Percentiles rank a stretch among this genome's conserved stretches.
phyloP scores from a whole-genome alignment of 1,140 invertebrate species.

The Triops cancriformis region DNA sequence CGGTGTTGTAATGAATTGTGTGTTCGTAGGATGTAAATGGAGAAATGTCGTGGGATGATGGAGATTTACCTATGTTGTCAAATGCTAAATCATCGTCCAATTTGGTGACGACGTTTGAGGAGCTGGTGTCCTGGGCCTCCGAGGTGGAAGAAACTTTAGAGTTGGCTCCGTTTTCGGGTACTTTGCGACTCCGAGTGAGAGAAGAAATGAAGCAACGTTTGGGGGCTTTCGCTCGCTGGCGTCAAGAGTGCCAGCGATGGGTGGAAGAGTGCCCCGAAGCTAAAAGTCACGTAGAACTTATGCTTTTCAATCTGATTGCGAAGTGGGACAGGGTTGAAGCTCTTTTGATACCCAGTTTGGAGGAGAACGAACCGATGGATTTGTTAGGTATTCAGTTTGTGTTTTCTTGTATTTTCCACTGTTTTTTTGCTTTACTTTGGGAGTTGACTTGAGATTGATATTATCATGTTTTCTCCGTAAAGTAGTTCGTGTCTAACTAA shows the following conservation, averaged over 20 bases:
- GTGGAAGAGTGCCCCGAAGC: not conserved
- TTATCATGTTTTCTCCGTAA: too few relatives aligned
- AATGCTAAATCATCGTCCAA: not conserved
- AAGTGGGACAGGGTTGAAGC: constrained; percentile 2
- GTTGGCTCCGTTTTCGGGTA: not conserved
- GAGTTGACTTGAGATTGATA: too few relatives aligned
- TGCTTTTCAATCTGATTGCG: not conserved
- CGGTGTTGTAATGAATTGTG: not conserved
- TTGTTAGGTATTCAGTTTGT: not conserved
- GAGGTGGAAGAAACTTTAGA: not conserved
- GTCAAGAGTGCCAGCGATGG: not conserved
- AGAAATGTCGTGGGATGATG: constrained; percentile 23
- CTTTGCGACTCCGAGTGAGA: not conserved
- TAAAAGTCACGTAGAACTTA: not conserved
- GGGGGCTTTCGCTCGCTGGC: not conserved
- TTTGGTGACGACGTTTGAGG: not conserved
- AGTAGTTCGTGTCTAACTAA: too few relatives aligned
- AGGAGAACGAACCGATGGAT: not conserved
- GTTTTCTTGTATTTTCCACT: too few relatives aligned
- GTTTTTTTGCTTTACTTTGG: too few relatives aligned
- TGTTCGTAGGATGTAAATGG: not conserved
- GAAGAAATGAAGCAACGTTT: not conserved
- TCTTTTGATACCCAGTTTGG: not conserved
- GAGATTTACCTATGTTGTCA: not conserved
- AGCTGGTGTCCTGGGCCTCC: not conserved